Percentiles rank a stretch among this genome's conserved stretches.
phyloP scores from a whole-genome alignment of 2,797 vertebrate genomes.

The Melanotaenia pygmaea region DNA sequence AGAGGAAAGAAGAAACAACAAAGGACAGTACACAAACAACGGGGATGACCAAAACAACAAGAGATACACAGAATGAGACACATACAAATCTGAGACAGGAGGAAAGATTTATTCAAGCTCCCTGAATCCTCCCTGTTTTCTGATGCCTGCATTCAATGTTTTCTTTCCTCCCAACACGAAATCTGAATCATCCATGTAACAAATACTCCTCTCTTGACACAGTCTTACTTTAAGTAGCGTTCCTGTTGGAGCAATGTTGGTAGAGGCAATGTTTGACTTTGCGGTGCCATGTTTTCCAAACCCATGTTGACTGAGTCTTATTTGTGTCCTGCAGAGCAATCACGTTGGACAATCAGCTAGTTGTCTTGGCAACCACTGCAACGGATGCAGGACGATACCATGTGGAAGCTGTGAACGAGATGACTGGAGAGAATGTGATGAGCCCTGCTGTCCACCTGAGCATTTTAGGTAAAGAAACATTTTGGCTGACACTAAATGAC shows the following conservation, averaged over 20 bases:
- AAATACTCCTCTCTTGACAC: slow-evolving; percentile 49
- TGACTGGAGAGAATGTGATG: slow-evolving; percentile 92
- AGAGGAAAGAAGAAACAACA: slow-evolving; percentile 38
- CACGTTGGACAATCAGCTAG: slow-evolving; percentile 93
- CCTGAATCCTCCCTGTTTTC: slow-evolving; percentile 56
- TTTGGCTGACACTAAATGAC: neutral
- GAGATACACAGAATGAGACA: slow-evolving; percentile 55
- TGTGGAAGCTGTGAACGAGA: slow-evolving; percentile 92
- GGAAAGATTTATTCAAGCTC: slow-evolving; percentile 70
- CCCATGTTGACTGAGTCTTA: slow-evolving; percentile 28
- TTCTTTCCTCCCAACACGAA: slow-evolving; percentile 28
- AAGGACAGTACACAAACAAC: slow-evolving; percentile 42
- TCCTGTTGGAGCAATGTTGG: slow-evolving; percentile 5
- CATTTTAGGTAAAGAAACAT: slow-evolving; percentile 84
- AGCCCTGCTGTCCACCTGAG: slow-evolving; percentile 85
- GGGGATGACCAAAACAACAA: slow-evolving; percentile 45
- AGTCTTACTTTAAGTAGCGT: slow-evolving; percentile 38
- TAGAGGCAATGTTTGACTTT: slow-evolving; percentile 15
- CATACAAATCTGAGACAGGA: slow-evolving; percentile 70
- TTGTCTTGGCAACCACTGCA: slow-evolving; percentile 90
- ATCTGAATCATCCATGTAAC: slow-evolving; percentile 60
- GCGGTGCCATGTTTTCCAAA: slow-evolving; percentile 33
- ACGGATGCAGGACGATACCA: slow-evolving; percentile 91
- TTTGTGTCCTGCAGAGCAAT: slow-evolving; percentile 85
- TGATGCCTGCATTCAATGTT: slow-evolving; percentile 49